A percentile compares a stretch with the other conserved stretches of the same genome.
phyloP scores from a whole-genome alignment of 2,888 invertebrate species.

The Esperia sulphurella region DNA sequence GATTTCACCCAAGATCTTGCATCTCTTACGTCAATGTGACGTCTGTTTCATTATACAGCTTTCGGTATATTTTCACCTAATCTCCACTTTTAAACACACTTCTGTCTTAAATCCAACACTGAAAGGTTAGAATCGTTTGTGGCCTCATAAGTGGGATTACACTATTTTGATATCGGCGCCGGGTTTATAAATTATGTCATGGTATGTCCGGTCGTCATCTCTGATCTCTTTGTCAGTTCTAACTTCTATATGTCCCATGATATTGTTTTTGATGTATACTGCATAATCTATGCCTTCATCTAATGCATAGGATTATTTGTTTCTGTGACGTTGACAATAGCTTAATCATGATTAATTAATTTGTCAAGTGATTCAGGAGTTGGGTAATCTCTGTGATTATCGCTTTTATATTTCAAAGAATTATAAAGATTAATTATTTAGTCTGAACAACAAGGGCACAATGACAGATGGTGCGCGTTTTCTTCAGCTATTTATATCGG shows the following conservation, averaged over 20 bases:
- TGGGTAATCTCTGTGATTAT: constrained; percentile 11
- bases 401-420: not conserved
- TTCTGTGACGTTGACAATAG: constrained; percentile 40
- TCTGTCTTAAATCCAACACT: constrained; percentile 40
- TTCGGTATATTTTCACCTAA: constrained; percentile 44
- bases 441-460: constrained; percentile 36
- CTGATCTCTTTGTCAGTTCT: constrained; percentile 55
- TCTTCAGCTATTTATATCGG: constrained; percentile 41
- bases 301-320: constrained; percentile 30
- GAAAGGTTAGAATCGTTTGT: constrained; percentile 47
- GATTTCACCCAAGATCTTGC: constrained; percentile 71
- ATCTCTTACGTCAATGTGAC: constrained; percentile 75
- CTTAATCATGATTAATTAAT: constrained; percentile 39
- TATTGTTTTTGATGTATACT: constrained; percentile 52
- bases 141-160: constrained; percentile 30
- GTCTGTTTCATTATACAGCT: constrained; percentile 68
- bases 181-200: constrained; percentile 66
- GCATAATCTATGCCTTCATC: constrained; percentile 41
- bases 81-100: constrained; percentile 27
- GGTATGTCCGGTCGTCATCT: constrained; percentile 69
- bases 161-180: constrained; percentile 68
- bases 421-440: constrained; percentile 13
- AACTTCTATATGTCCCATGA: constrained; percentile 39
- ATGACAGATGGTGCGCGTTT: constrained; percentile 41
- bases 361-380: constrained; percentile 9